Base-by-base conservation (phyloP, 2,888 invertebrate species). In the Melolontha melolontha region DNA sequence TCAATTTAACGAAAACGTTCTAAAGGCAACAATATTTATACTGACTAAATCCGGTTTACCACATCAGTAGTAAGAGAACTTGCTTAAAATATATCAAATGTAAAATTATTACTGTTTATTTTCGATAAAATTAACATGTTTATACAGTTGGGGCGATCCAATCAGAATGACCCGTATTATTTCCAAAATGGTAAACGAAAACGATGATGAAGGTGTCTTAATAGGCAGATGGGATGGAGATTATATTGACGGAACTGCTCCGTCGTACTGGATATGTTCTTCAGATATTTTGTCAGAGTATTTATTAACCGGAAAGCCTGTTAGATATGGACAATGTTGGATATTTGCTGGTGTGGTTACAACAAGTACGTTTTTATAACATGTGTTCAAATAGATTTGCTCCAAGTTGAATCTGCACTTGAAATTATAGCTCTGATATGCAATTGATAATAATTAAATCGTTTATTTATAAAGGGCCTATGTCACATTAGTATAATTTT, bases 281-380 rank as follows among this genome's bases (percentile, higher is more conserved):
- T 90, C 92, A 5, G 89, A 91, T 50, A 94, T 94, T 76, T 82
- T 95, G 63, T 88, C 90, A 64, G 85, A 93, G 79, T 95, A 90
- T 82, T 79, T 87, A 72, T 87, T 87, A 79, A 89, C 85, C 0
- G 86, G 87, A 70, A 82, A 86, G 47, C 87, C 91, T 6, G 94
- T 95, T 8, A 87, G 87, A 14, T 95, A 92, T 76, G 95, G 94
- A 2, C 95, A 95, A 79, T 95, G 95, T 80, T 95, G 94, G 93
- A 94, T 94, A 1, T 95, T 94, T 78, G 91, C 94, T 34, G 94
- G 93, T 0, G 90, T 94, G 11, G 89, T 91, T 1, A 91, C 92
- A n/a, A 90, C 94, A 72, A 86, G 92, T 92, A 80, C 80, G 81
- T 17, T 39, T 10, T 14, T 12, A 16, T 41, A n/a, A n/a, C n/a